Conservation (phyloP, 2,113 vertebrate genomes). For the Suricata suricatta region DNA sequence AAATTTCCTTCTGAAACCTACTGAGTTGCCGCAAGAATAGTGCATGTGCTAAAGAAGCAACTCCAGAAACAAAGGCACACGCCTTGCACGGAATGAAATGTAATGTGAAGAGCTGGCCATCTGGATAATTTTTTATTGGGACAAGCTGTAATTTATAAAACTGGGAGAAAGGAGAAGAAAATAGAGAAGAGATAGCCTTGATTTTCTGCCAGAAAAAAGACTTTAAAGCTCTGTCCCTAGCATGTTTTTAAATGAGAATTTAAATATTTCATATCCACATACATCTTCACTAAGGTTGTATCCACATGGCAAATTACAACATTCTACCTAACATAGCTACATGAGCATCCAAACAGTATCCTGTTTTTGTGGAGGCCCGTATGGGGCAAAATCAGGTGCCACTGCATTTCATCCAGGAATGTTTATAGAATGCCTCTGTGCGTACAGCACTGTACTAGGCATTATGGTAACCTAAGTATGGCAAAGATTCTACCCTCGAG, state of each 20-base stretch:
- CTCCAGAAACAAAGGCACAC: slow-evolving; percentile 51
- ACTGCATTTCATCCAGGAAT: not conserved
- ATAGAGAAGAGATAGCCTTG: slow-evolving; percentile 5
- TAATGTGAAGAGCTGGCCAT: slow-evolving; percentile 60
- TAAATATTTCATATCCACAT: not conserved
- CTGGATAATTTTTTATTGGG: slow-evolving; percentile 69
- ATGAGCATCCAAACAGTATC: not conserved
- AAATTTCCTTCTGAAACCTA: slow-evolving; percentile 42
- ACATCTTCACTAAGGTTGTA: not conserved
- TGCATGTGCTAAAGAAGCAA: slow-evolving; percentile 10
- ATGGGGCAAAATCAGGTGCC: not conserved
- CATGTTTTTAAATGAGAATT: slow-evolving; percentile 34
- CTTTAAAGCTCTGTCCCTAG: not conserved
- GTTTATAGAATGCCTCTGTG: fast-evolving
- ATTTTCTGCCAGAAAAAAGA: slow-evolving; percentile 40
- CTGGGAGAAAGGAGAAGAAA: slow-evolving; percentile 32
- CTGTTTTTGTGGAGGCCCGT: not conserved
- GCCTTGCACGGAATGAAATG: slow-evolving; percentile 39
- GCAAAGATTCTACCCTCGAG: not conserved
- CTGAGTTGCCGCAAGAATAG: not conserved
- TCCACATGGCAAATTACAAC: not conserved
- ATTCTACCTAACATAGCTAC: not conserved
- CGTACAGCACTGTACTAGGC: not conserved
- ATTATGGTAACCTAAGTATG: not conserved
- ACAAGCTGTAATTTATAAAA: slow-evolving; percentile 71